Evolutionary conservation across 1,140 invertebrate species (phyloP), one percentile per base, ranked within the genome.

Genomic region (Psilanteris sp.): DNA sequence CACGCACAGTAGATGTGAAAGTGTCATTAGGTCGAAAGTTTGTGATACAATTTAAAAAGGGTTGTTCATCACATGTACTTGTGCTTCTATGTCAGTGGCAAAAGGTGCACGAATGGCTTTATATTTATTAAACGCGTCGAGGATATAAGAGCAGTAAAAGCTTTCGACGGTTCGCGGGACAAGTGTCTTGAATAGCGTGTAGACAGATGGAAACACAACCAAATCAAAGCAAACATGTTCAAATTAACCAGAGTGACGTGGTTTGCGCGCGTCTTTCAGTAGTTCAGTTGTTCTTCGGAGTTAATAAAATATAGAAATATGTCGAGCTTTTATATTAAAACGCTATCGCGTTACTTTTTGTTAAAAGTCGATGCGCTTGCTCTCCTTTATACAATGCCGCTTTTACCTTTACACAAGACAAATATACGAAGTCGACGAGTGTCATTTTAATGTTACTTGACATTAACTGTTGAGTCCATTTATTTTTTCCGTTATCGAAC

Each of bases 41-140:
- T 18, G 41, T 68, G 26, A 46, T 46, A 48, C 15, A 48, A 55
- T 68, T 68, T 48, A 20, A 62, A 57, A 57, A 41, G 34, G 39
- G 61, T 26, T 52, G 44, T 43, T 59, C 66, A 34, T 59, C 44
- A 61, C 44, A 41, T 9, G 18, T 41, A 32, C 52, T 41, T 48
- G 31, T 34, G 4, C 27, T 59, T 59, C 43, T 26, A 22, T 36
- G 37, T 52, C 36, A 31, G 18, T 4, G 31, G 48, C 9, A 41
- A 54, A 62, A 71, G 57, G 16, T 24, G 13, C 8, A 22, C 32
- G 39, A 64, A 46, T 41, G 9, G 50, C 43, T 64, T 55, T 72
- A 55, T 72, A 50, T 39, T 62, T 72, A 62, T 72, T 54, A 72
- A 72, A 64, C 43, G 32, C 34, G 68, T 43, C 27, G 57, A 55